phyloP scores from a whole-genome alignment of 2,888 invertebrate genomes.

The Stenotaenia linearis region DNA sequence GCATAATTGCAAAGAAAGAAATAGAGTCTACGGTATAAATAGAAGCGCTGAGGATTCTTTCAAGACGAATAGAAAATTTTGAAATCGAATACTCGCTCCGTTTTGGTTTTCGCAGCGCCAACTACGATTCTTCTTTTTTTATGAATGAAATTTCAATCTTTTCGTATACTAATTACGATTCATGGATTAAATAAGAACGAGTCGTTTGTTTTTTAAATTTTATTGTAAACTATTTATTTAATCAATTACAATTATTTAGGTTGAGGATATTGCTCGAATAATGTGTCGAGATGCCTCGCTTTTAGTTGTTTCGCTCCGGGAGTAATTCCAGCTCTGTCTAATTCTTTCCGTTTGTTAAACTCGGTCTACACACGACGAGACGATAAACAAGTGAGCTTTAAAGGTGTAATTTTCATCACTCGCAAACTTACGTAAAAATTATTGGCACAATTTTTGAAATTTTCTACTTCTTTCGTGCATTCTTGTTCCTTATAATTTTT shows the following conservation, averaged over 20 bases:
- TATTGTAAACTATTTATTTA: too few species aligned
- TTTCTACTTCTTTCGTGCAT: neutral
- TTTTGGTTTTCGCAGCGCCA: too few species aligned
- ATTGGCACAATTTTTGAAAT: neutral
- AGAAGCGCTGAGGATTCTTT: neutral
- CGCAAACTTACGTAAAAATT: neutral
- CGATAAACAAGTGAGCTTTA: neutral
- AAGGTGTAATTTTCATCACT: neutral
- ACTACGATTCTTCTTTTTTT: neutral
- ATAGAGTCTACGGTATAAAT: neutral
- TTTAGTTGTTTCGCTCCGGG: neutral
- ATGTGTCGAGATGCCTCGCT: neutral
- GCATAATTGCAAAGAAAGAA: neutral
- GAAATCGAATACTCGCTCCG: neutral
- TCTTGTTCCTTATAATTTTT: neutral
- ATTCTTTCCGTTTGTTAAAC: neutral
- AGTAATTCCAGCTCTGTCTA: neutral
- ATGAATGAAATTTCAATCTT: neutral
- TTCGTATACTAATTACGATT: too few species aligned
- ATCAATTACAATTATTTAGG: too few species aligned
- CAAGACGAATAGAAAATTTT: neutral
- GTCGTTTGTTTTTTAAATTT: too few species aligned
- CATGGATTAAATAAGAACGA: too few species aligned
- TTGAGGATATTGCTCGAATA: neutral
- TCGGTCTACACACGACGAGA: neutral